phyloP scores from a whole-genome alignment of 2,113 vertebrate genomes.

The Cettia cetti region DNA sequence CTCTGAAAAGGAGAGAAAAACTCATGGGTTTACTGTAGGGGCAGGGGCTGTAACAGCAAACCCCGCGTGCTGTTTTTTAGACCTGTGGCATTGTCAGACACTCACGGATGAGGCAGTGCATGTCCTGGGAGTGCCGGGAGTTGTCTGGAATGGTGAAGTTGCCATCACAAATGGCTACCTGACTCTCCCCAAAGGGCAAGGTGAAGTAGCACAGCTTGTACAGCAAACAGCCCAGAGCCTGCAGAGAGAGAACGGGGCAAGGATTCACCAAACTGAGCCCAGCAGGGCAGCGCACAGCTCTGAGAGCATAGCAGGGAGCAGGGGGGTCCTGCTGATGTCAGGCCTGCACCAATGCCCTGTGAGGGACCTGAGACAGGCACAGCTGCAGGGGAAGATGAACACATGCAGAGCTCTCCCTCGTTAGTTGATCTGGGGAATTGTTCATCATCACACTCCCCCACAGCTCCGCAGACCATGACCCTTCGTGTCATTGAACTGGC shows the following conservation, averaged over 20 bases:
- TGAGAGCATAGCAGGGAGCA: neutral
- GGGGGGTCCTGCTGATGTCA: neutral
- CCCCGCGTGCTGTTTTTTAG: accelerated
- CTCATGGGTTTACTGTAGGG: neutral
- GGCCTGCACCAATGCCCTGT: neutral
- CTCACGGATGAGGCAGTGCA: conserved; percentile 98
- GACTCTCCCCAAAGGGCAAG: conserved; percentile 97
- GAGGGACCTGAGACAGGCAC: neutral
- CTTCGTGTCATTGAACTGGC: accelerated
- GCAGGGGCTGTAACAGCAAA: neutral
- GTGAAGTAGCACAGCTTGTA: conserved; percentile 98
- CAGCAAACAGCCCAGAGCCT: conserved; percentile 95
- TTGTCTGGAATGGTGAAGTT: conserved; percentile 98
- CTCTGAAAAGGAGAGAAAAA: neutral
- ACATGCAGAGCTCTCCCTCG: neutral
- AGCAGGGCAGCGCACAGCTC: neutral
- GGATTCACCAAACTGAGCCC: neutral
- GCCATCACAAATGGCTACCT: conserved; percentile 97
- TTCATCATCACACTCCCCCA: neutral
- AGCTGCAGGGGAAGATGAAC: neutral
- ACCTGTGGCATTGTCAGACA: neutral
- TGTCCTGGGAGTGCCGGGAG: conserved; percentile 92
- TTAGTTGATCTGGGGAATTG: neutral
- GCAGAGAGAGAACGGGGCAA: neutral
- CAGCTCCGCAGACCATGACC: neutral